A percentile compares a stretch with the other conserved stretches of the same genome.
phyloP scores from a whole-genome alignment of 2,797 vertebrate genomes.

The Poliocrania exsul region DNA sequence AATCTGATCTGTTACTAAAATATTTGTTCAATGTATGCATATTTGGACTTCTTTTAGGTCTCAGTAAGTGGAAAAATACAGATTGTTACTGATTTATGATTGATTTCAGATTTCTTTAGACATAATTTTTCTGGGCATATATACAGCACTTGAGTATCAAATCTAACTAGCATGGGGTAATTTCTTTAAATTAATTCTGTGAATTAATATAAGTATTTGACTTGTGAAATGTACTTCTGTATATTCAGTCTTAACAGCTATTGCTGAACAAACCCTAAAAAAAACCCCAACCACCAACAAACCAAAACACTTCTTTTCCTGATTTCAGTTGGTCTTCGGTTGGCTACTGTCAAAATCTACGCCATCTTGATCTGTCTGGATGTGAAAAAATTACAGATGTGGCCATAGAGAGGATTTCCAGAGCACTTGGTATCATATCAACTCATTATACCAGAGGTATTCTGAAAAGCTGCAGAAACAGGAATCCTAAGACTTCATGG shows the following conservation, averaged over 20 bases:
- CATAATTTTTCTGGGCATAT: neutral
- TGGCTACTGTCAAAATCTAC: conserved; percentile 85
- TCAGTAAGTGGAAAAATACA: neutral
- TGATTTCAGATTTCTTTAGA: neutral
- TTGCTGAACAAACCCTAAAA: neutral
- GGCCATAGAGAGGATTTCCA: conserved; percentile 87
- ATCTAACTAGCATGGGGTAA: neutral
- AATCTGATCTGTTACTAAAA: neutral
- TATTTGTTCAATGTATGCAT: neutral
- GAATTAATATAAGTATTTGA: neutral
- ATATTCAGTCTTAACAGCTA: neutral
- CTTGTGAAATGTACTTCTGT: neutral
- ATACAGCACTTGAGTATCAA: neutral
- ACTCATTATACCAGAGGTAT: conserved; percentile 63
- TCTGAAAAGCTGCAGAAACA: conserved; percentile 76
- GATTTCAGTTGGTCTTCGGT: conserved; percentile 87
- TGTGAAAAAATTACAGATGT: conserved; percentile 94
- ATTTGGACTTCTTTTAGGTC: neutral
- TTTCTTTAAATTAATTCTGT: neutral
- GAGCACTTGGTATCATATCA: conserved; percentile 86
- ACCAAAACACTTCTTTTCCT: neutral
- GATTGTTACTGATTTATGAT: neutral
- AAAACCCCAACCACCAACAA: neutral
- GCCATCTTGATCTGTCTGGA: conserved; percentile 93
- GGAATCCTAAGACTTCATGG: conserved; percentile 63